phyloP scores from a whole-genome alignment of 1,140 invertebrate genomes.

The Saccostrea echinata region DNA sequence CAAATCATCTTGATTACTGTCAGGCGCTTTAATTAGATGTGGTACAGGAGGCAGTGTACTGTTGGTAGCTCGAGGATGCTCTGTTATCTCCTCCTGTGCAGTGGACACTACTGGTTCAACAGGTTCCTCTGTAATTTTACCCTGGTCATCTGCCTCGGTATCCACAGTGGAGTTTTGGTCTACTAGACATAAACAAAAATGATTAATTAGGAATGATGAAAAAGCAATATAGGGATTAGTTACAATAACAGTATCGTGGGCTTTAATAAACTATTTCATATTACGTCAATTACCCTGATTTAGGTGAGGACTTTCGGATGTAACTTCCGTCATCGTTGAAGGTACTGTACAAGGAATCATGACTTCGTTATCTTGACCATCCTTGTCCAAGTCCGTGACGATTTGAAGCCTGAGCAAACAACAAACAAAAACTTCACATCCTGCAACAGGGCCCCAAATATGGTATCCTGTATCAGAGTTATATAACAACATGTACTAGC shows the following conservation, averaged over 20 bases:
- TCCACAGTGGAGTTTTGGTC: not conserved
- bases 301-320: not conserved
- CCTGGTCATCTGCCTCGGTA: not conserved
- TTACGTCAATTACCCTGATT: slow-evolving; percentile 1
- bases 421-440: not conserved
- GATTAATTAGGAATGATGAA: not conserved
- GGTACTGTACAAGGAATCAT: not conserved
- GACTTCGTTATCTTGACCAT: not conserved
- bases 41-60: not conserved
- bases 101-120: not conserved
- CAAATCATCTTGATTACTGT: not conserved
- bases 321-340: not conserved
- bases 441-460: not conserved
- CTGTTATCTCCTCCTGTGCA: not conserved
- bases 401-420: slow-evolving; percentile 5
- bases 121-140: not conserved
- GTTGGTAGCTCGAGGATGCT: not conserved
- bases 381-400: not conserved
- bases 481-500: not conserved
- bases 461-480: not conserved
- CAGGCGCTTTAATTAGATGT: not conserved
- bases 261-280: not conserved
- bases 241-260: not conserved
- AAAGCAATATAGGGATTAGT: not conserved
- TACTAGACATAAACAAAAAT: not conserved